Evolutionary conservation across 2,797 vertebrate genomes (phyloP).

Genomic region (Danio choprae): DNA sequence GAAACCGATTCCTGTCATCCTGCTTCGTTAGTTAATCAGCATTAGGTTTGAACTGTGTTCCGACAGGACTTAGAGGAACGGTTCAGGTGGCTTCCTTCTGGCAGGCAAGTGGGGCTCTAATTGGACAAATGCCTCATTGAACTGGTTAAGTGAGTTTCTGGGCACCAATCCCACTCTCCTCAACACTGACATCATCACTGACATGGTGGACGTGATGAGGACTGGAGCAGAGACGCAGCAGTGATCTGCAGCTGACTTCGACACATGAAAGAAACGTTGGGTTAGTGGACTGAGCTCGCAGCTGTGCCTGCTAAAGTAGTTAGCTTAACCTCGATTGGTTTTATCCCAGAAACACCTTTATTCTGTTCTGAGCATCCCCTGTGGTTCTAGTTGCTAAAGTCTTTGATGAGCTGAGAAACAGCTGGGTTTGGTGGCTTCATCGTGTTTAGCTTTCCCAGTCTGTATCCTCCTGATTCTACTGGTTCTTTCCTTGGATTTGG

Average conservation of each 20-base stretch:
- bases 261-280: conserved; percentile 62
- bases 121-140: conserved; percentile 70
- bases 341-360: neutral
- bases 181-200: conserved; percentile 48
- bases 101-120: conserved; percentile 57
- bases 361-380: conserved; percentile 9
- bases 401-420: conserved; percentile 23
- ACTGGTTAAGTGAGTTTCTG: conserved; percentile 68
- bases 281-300: conserved; percentile 70
- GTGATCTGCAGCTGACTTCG: conserved; percentile 69
- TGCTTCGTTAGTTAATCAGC: conserved; percentile 66
- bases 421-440: conserved; percentile 8
- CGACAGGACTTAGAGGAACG: conserved; percentile 65
- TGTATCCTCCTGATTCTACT: conserved; percentile 40
- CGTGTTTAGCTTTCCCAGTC: conserved; percentile 19
- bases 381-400: conserved; percentile 1
- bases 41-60: conserved; percentile 68
- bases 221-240: conserved; percentile 31
- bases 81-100: conserved; percentile 74
- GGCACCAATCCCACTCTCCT: conserved; percentile 56
- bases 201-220: conserved; percentile 36
- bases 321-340: conserved; percentile 26
- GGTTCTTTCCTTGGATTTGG: conserved; percentile 26
- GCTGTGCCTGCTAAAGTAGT: conserved; percentile 68
- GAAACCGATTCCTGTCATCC: conserved; percentile 67